A percentile compares a stretch with the other conserved stretches of the same genome.
These are phyloP conservation scores for Hylaeus volcanicus DNA, from an alignment of 1,140 invertebrate genomes.

Conservation along the genomic window DNA sequence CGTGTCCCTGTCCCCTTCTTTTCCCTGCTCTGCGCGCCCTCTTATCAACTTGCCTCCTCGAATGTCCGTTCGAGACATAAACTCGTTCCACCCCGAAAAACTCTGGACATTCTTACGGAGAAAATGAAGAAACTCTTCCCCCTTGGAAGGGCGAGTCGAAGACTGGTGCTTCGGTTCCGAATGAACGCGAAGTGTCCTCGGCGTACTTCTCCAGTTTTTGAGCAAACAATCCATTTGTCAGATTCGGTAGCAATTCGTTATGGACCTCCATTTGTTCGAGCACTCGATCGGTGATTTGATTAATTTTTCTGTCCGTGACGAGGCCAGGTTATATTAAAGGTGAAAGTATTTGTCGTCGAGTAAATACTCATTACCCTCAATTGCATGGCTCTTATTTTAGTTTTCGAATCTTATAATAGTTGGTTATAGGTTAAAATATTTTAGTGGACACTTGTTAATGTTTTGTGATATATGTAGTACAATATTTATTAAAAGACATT, in stretches of 20 bases:
- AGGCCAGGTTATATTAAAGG: no score
- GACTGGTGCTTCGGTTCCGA: no score
- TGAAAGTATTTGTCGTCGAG: no score
- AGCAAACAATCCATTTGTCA: constrained; percentile 12
- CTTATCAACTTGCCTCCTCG: constrained; percentile 30
- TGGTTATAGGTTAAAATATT: no score
- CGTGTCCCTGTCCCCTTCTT: constrained; percentile 4
- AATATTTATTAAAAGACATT: no score
- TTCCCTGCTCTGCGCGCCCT: not conserved
- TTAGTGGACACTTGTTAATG: no score
- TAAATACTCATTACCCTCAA: no score
- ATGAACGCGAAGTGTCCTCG: no score
- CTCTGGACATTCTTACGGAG: constrained; percentile 13
- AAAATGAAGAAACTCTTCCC: constrained; percentile 23
- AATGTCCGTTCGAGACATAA: constrained; percentile 20
- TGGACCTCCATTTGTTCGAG: not conserved
- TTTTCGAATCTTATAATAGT: no score
- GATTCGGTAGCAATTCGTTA: not conserved
- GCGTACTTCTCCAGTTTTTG: not conserved
- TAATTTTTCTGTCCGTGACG: no score
- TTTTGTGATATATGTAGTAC: no score
- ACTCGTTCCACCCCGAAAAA: not conserved
- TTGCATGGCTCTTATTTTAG: no score
- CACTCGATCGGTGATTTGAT: not conserved
- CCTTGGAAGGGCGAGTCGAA: not conserved